Conservation (phyloP, 2,888 invertebrate genomes). For the Cephalotes varians region DNA sequence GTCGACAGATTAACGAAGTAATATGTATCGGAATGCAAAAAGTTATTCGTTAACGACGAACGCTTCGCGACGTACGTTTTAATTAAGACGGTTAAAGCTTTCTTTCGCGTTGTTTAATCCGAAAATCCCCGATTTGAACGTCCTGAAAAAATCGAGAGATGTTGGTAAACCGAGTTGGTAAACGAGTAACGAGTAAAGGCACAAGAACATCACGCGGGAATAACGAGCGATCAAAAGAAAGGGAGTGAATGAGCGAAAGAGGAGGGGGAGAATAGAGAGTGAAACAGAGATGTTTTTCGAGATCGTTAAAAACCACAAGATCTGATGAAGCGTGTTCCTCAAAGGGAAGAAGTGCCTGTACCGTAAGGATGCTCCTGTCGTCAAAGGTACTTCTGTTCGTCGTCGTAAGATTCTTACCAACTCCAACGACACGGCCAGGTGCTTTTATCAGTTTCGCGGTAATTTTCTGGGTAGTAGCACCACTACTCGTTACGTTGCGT, state of each 20-base stretch:
- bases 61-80: background rate
- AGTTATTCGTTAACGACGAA: background rate
- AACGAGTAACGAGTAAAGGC: slow-evolving; percentile 14
- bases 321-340: slow-evolving; percentile 28
- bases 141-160: background rate
- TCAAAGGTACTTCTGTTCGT: slow-evolving; percentile 45
- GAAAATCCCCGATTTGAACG: background rate
- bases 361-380: slow-evolving; percentile 34
- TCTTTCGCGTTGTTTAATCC: background rate
- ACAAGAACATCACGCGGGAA: background rate
- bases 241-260: background rate
- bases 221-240: background rate
- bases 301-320: slow-evolving; percentile 52
- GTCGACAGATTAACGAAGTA: slow-evolving; percentile 11
- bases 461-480: slow-evolving; percentile 43
- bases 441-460: slow-evolving; percentile 51
- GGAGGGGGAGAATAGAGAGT: background rate
- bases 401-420: slow-evolving; percentile 37
- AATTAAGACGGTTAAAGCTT: background rate
- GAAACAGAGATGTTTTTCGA: slow-evolving; percentile 22
- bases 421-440: slow-evolving; percentile 36
- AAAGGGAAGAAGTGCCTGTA: slow-evolving; percentile 4
- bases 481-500: slow-evolving; percentile 30
- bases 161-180: background rate
- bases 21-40: slow-evolving; percentile 21